Evolutionary conservation across 2,113 vertebrate genomes (phyloP), one percentile per base, ranked within the genome.

Genomic region (Callopanchax toddi): DNA sequence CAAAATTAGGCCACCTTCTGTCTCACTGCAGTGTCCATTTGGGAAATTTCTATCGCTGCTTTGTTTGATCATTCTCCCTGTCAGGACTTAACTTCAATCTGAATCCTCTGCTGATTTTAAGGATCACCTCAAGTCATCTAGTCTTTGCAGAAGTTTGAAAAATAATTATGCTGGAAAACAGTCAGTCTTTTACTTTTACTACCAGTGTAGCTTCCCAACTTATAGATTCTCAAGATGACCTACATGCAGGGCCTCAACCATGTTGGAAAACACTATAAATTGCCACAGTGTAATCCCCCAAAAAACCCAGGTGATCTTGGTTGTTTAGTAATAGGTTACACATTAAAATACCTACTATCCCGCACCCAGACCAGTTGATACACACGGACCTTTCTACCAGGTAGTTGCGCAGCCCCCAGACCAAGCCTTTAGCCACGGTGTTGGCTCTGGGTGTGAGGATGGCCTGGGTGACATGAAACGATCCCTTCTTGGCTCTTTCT

Each of bases 401-500:
- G 0, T 96, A 95, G 81, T 92, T 95, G 55, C 96, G 95, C 17
- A 99, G 92, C 8, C 97, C 97, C 65, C 91, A 93, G 16, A 96
- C 72, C 17, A 98, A 89, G 13, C 97, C 93, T 11, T 93, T 87
- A 13, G 94, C 93, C 25, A 99, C 94, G 0, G 96, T 99, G 85
- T 93, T 95, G 60, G 91, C 91, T 49, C 86, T 91, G 48, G 97
- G 97, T 0, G 97, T 99, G 50, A 99, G 95, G 79, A 99, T 97
- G 3, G 97, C 97, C 77, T 99, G 97, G 29, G 97, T 96, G n/a
- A 99, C 97, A 0, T 99, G 96, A 59, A 99, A 99, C 71, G 94
- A 89, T 3, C 96, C 96, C 0, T 84, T 85, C 1, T 93, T 92
- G 56, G 91, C 82, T 34, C 97, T 90, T 62, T 97, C 94, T 21